Percentiles rank a stretch among this genome's conserved stretches.
Evolutionary conservation across 1,140 invertebrate genomes (phyloP).

Genomic region (Carposina sasakii): DNA sequence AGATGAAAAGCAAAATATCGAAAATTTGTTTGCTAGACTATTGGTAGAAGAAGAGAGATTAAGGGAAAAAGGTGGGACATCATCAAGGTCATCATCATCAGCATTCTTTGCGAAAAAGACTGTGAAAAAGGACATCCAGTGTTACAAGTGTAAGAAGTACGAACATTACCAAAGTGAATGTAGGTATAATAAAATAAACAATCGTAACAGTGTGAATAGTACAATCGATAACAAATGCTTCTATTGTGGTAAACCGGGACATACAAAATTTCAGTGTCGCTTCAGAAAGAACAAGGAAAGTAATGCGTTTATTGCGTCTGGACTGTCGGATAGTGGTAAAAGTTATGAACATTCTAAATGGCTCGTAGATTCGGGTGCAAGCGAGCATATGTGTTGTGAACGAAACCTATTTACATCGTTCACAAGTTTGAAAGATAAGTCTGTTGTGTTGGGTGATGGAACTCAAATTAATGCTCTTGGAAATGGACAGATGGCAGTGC

Average conservation of each 20-base stretch:
- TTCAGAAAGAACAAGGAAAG: slow-evolving; percentile 26
- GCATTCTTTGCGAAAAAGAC: slow-evolving; percentile 18
- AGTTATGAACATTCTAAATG: slow-evolving; percentile 22
- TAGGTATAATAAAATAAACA: slow-evolving; percentile 15
- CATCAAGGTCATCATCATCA: slow-evolving; percentile 7
- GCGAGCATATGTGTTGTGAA: slow-evolving; percentile 21
- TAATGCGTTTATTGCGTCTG: slow-evolving; percentile 23
- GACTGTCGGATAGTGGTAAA: slow-evolving; percentile 6
- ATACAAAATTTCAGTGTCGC: slow-evolving; percentile 26
- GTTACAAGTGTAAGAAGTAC: slow-evolving; percentile 27
- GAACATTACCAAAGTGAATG: slow-evolving; percentile 33
- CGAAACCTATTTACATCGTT: slow-evolving; percentile 9
- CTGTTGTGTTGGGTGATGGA: slow-evolving; percentile 15
- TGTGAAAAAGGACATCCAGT: slow-evolving; percentile 19
- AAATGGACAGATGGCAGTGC: slow-evolving; percentile 10
- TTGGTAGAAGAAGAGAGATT: slow-evolving; percentile 23
- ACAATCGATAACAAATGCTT: slow-evolving; percentile 28
- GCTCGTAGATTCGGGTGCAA: slow-evolving; percentile 21
- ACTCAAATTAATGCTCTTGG: slow-evolving; percentile 6
- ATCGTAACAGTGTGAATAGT: slow-evolving; percentile 6
- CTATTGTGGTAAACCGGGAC: slow-evolving; percentile 30
- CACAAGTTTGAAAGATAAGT: background rate
- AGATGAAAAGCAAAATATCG: slow-evolving; percentile 24
- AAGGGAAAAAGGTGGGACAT: slow-evolving; percentile 11
- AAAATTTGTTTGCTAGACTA: slow-evolving; percentile 35